Evolutionary conservation across 1,140 invertebrate genomes (phyloP).

Genomic region (Littorina saxatilis): DNA sequence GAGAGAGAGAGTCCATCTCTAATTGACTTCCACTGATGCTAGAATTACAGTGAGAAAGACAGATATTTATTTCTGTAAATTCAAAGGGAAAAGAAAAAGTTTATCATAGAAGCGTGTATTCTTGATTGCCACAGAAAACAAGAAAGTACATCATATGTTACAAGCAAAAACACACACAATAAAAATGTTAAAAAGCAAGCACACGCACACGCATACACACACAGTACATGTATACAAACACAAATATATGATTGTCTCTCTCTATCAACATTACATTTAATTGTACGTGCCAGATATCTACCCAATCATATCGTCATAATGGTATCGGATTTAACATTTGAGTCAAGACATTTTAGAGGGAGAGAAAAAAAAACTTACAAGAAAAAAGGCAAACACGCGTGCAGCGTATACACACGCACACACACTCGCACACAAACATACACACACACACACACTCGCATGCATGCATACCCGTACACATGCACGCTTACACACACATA

Average conservation of each 20-base stretch:
- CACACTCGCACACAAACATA: background rate
- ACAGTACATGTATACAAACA: conserved; percentile 2
- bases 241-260: background rate
- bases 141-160: too few species aligned
- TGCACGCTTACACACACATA: background rate
- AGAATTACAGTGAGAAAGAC: too few species aligned
- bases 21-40: too few species aligned
- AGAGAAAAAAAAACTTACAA: background rate
- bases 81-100: too few species aligned
- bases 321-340: background rate
- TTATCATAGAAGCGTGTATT: too few species aligned
- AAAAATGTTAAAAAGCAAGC: too few species aligned
- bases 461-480: background rate
- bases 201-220: too few species aligned
- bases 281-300: background rate
- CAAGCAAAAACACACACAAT: too few species aligned
- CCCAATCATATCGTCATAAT: background rate
- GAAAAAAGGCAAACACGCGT: too few species aligned
- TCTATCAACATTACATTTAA: background rate
- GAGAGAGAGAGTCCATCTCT: too few species aligned
- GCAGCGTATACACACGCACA: background rate
- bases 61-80: too few species aligned
- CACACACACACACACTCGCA: background rate
- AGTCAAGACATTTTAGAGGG: background rate
- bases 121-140: too few species aligned